Evolutionary conservation across 2,888 invertebrate species (phyloP), one percentile per base, ranked within the genome.

Genomic region (Atrina japonica): DNA sequence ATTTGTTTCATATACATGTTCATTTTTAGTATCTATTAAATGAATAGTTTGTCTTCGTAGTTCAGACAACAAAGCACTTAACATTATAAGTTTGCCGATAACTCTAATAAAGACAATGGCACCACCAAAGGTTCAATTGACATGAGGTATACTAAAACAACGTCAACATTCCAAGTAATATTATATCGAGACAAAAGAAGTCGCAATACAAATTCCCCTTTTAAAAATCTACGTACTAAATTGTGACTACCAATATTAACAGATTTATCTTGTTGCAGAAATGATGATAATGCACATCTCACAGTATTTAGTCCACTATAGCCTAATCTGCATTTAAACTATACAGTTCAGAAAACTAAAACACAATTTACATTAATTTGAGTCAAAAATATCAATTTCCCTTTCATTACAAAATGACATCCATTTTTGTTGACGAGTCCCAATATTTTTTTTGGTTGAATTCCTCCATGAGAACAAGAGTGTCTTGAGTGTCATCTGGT

Each of bases 261-360:
- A 14, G 50, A 43, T 9, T 58, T 43, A 43, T 53, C 66, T 25
- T 55, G 27, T 45, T 43, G 52, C 9, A 68, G 2, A 27, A 75
- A 63, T 11, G 50, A 25, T 23, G 67, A 75, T 29, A 75, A 41
- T 18, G 68, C 73, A n/a, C 66, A 56, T 25, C 66, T 58, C 27
- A 70, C 75, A 6, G 70, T 73, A 23, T 70, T 66, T 2, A 79
- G 14, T 1, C 66, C 53, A 67, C 75, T 77, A 35, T 77, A 76
- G 2, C 53, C 60, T n/a, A 70, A 18, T 1, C 66, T 68, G 21
- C 40, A 1, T 16, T 59, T 16, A 66, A 63, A 74, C 40, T 74
- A 49, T 2, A 45, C 2, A 21, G 71, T 52, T 11, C 75, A 52
- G 55, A 75, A 73, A n/a, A 47, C 9, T 0, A 70, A 16, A 23